Conservation (phyloP, 2,888 invertebrate genomes). For the Aspidapion aeneum region DNA sequence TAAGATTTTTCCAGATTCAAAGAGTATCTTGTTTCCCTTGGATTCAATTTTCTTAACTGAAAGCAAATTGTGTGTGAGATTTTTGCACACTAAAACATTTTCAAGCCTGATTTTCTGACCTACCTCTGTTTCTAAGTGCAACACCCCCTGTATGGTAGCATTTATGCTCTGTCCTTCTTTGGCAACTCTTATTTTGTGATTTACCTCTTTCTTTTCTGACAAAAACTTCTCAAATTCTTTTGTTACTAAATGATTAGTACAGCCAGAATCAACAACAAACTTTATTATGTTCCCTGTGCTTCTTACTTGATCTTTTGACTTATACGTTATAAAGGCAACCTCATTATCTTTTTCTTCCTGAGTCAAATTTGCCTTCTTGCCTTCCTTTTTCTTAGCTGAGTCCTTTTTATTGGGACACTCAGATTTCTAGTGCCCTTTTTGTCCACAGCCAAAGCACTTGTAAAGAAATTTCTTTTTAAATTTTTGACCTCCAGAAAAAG, state of each 20-base stretch:
- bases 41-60: not conserved
- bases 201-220: not conserved
- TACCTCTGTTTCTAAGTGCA: not conserved
- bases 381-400: no score
- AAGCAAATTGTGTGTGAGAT: not conserved
- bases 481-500: not conserved
- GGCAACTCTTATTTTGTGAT: not conserved
- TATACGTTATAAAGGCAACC: no score
- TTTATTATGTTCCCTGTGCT: not conserved
- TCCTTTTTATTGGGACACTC: no score
- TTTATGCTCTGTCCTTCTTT: not conserved
- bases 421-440: not conserved
- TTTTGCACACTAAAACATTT: not conserved
- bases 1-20: not conserved
- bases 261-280: not conserved
- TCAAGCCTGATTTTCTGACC: not conserved
- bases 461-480: not conserved
- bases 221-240: not conserved
- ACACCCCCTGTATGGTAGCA: not conserved
- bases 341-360: no score
- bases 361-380: no score
- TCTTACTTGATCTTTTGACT: not conserved
- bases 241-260: not conserved
- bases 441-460: not conserved
- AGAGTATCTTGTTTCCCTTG: not conserved